These are phyloP conservation scores for Magallana gigas DNA, from an alignment of 1,140 invertebrate species.

Conservation along the genomic window DNA sequence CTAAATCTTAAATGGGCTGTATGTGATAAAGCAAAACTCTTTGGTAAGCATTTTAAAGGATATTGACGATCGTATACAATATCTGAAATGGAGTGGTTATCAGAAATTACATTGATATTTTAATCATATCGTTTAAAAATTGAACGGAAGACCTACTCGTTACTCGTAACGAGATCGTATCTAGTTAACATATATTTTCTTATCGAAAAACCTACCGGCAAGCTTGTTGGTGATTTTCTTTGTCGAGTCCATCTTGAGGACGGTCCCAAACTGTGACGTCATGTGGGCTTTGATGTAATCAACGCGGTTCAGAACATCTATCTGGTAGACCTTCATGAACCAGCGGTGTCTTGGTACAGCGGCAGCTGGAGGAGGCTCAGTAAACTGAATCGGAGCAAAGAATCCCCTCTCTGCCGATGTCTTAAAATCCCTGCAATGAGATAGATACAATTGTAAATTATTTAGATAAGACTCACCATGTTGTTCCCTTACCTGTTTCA, in stretches of 20 bases:
- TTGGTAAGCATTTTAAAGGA: no score
- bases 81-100: no score
- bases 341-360: conserved; percentile 56
- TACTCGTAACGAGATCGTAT: no score
- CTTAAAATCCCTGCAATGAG: conserved; percentile 39
- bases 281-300: conserved; percentile 60
- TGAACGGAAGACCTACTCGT: no score
- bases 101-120: no score
- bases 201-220: conserved; percentile 34
- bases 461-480: conserved; percentile 32
- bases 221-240: conserved; percentile 25
- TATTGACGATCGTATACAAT: no score
- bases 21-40: no score
- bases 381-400: neutral
- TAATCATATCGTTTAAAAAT: no score
- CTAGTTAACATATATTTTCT: no score
- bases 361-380: conserved; percentile 16
- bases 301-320: conserved; percentile 58
- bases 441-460: conserved; percentile 33
- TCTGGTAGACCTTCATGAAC: conserved; percentile 59
- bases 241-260: conserved; percentile 66
- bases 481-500: conserved; percentile 38
- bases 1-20: no score
- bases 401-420: conserved; percentile 14
- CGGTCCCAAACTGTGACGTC: conserved; percentile 62